Evolutionary conservation across 2,888 invertebrate species (phyloP), one percentile per base, ranked within the genome.

Genomic region (Erebia aethiops): DNA sequence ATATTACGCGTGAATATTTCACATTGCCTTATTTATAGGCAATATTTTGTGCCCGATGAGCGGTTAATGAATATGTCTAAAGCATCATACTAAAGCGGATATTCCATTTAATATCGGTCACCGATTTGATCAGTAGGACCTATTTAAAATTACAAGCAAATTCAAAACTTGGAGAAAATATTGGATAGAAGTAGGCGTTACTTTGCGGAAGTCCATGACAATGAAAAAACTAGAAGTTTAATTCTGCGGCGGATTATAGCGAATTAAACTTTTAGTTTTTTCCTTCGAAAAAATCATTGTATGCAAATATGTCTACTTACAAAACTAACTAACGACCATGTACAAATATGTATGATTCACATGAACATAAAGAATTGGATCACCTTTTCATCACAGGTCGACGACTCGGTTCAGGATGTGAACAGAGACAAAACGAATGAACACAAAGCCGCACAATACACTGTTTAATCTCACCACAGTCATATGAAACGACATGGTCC

Each of bases 331-430:
- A 26, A 79, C 79, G 78, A 79, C 63, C 51, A 52, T 64, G 43
- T 54, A 54, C 18, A 4, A 52, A 21, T n/a, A n/a, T 56, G 21
- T 56, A 70, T 64, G 64, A 69, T 62, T 64, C 67, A 71, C 74
- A 74, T 71, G 49, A 58, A 79, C 75, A 78, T 78, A 80, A 76
- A 78, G 76, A 77, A 78, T 78, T 77, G 80, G 77, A 80, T 78
- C 68, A 72, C 70, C 89, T 88, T 90, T 90, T 89, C 88, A 89
- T 79, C 78, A 79, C 80, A 84, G 90, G 85, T 89, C 88, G 81
- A 80, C 82, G 88, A 81, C 84, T 77, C 76, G 82, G 90, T 90
- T 89, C 91, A 91, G 91, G 91, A 91, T 90, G 85, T 89, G 89
- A 84, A 84, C 90, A 90, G 84, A 89, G 86, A 91, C 90, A 91